A percentile compares a stretch with the other conserved stretches of the same genome.
Evolutionary conservation across 1,140 invertebrate genomes (phyloP).

Genomic region (Chrysomallon squamiferum): DNA sequence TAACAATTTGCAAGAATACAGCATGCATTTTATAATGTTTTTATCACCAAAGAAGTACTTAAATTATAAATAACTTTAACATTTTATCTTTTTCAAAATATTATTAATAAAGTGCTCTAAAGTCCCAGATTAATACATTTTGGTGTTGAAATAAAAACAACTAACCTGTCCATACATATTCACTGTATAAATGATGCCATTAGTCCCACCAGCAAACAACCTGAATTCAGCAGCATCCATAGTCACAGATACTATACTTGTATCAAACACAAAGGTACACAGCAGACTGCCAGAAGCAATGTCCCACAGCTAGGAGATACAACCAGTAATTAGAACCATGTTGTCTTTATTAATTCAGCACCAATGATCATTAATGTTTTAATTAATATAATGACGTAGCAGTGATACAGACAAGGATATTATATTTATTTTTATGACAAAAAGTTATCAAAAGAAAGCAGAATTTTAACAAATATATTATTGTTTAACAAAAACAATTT

Average conservation of each 20-base stretch:
- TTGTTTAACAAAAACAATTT: background rate
- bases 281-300: conserved; percentile 73
- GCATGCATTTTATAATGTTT: too few relatives aligned
- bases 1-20: too few relatives aligned
- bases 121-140: too few relatives aligned
- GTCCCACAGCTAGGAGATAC: conserved; percentile 72
- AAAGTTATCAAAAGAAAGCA: background rate
- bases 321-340: conserved; percentile 16
- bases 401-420: background rate
- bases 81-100: too few relatives aligned
- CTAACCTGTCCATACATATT: conserved; percentile 68
- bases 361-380: background rate
- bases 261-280: conserved; percentile 77
- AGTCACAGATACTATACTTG: conserved; percentile 72
- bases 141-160: too few relatives aligned
- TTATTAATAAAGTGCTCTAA: too few relatives aligned
- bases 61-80: too few relatives aligned
- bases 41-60: too few relatives aligned
- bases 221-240: conserved; percentile 75
- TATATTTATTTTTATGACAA: background rate
- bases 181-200: conserved; percentile 75
- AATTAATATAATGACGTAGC: background rate
- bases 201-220: conserved; percentile 76
- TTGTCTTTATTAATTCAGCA: background rate
- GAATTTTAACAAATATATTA: background rate